phyloP scores from a whole-genome alignment of 2,888 invertebrate genomes.

The Chydorus sphaericus region DNA sequence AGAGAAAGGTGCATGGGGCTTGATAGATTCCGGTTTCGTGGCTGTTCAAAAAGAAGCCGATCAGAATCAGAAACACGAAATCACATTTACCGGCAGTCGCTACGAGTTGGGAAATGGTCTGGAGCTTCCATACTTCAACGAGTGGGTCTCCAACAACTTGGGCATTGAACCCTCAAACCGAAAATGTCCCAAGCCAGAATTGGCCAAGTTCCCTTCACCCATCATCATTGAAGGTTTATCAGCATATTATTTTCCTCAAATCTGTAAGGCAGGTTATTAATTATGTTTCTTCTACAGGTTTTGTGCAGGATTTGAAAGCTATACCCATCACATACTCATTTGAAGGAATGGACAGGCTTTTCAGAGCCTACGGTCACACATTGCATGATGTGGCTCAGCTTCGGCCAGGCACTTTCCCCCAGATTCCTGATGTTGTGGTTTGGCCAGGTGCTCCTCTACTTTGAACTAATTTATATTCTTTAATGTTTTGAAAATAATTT shows the following conservation, averaged over 20 bases:
- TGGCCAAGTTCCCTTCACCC: conserved; percentile 47
- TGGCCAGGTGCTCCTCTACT: conserved; percentile 56
- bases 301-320: conserved; percentile 41
- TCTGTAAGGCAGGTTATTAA: no score
- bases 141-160: conserved; percentile 62
- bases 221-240: conserved; percentile 38
- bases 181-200: conserved; percentile 36
- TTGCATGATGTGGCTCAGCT: conserved; percentile 72
- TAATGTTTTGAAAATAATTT: background rate
- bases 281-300: conserved; percentile 26
- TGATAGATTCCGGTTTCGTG: conserved; percentile 79
- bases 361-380: conserved; percentile 85
- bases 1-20: conserved; percentile 99
- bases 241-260: no score
- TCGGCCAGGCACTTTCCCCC: conserved; percentile 49
- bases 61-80: no score
- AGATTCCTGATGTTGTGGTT: conserved; percentile 84
- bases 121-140: conserved; percentile 57
- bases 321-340: conserved; percentile 44
- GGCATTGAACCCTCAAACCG: conserved; percentile 42
- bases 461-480: conserved; percentile 21
- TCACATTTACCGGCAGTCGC: conserved; percentile 74
- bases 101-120: conserved; percentile 61
- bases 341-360: conserved; percentile 66
- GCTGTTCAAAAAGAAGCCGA: conserved; percentile 37